Conservation (phyloP, 2,888 invertebrate species). For the Latrodectus hesperus region DNA sequence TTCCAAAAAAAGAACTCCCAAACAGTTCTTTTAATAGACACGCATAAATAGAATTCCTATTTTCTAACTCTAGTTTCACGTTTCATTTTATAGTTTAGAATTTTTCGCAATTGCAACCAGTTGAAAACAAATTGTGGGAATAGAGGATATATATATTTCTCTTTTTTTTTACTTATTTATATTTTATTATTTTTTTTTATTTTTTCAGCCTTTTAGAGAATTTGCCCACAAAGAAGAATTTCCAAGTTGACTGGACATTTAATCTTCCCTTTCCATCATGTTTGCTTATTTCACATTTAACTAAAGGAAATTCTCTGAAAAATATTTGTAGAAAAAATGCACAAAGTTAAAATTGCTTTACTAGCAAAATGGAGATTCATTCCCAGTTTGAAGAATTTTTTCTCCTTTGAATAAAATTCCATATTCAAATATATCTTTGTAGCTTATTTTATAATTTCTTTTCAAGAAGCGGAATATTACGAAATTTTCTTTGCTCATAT, state of each 20-base stretch:
- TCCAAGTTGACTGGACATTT: constrained; percentile 31
- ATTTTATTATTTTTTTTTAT: neutral
- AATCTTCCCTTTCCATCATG: constrained; percentile 21
- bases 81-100: constrained; percentile 1
- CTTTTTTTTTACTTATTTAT: neutral
- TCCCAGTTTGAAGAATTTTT: no score
- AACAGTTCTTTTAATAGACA: constrained; percentile 21
- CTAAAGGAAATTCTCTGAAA: neutral
- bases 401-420: no score
- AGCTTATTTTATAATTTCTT: no score
- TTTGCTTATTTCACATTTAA: constrained; percentile 3
- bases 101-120: constrained; percentile 6
- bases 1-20: neutral
- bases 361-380: neutral
- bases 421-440: no score
- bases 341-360: neutral
- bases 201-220: neutral
- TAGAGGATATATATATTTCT: no score
- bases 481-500: no score
- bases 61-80: neutral
- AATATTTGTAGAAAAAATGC: no score
- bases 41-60: constrained; percentile 41
- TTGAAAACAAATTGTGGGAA: neutral
- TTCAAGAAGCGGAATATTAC: no score
- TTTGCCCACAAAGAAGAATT: constrained; percentile 12